A percentile compares a stretch with the other conserved stretches of the same genome.
Evolutionary conservation across 2,888 invertebrate species (phyloP).

Genomic region (Cheilosia vernalis): DNA sequence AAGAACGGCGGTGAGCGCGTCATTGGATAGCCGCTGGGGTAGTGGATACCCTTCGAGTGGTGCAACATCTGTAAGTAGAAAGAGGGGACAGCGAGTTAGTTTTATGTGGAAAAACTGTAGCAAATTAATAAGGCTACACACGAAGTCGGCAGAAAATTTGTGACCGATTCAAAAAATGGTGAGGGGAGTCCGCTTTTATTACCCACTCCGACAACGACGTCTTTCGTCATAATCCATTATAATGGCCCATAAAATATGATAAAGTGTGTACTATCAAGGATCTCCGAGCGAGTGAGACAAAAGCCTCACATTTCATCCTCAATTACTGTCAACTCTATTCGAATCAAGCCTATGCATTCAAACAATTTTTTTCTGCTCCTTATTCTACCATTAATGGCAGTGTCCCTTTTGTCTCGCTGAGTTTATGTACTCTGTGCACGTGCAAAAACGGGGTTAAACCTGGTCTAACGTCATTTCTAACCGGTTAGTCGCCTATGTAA

Average conservation of each 20-base stretch:
- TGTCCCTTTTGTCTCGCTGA: conserved; percentile 43
- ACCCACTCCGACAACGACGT: conserved; percentile 4
- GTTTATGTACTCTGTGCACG: conserved; percentile 28
- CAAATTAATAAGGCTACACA: background rate
- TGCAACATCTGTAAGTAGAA: conserved; percentile 85
- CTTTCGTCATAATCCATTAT: conserved; percentile 15
- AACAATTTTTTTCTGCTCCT: conserved; percentile 20
- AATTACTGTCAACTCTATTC: conserved; percentile 56
- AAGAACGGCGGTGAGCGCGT: conserved; percentile 86
- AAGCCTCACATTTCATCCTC: conserved; percentile 61
- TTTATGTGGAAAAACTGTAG: background rate
- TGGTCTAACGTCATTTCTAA: conserved; percentile 30
- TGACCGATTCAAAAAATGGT: background rate
- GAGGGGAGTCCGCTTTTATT: background rate
- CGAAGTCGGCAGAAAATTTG: too few relatives aligned
- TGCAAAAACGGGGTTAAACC: conserved; percentile 44
- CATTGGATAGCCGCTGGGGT: conserved; percentile 86
- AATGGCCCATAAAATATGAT: conserved; percentile 19
- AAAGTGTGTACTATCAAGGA: conserved; percentile 17
- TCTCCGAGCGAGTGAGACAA: conserved; percentile 5
- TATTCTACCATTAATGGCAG: conserved; percentile 36
- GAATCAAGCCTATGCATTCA: conserved; percentile 43
- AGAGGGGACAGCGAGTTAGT: conserved; percentile 27
- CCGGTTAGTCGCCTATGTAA: conserved; percentile 58
- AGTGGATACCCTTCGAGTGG: conserved; percentile 87